Evolutionary conservation across 1,140 invertebrate species (phyloP), one percentile per base, ranked within the genome.

Genomic region (Whitmania pigra): DNA sequence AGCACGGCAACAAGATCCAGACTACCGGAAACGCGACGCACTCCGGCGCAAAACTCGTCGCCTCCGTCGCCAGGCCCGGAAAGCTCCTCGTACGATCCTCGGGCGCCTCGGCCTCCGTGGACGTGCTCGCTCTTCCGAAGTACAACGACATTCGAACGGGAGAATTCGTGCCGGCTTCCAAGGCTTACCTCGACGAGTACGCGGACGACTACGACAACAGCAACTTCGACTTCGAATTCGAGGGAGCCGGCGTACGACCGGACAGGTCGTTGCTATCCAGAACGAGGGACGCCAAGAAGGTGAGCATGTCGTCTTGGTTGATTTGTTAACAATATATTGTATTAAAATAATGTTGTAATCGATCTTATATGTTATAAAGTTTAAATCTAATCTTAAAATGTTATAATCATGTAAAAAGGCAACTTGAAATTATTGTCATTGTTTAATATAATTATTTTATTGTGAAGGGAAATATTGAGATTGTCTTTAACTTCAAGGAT

Each of bases 91-190:
- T 63, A 22, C 57, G 57, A 25, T 31, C 22, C 11, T 63, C 57
- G 11, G 11, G 9, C 22, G 6, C 13, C 2, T 4, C 57, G 29
- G 57, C 57, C 6, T 25, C 29, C 15, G 29, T 25, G 22, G 29
- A 63, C 57, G 57, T 31, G 6, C 22, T 25, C 20, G 11, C 22
- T 20, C 57, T 63, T n/a, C 31, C 69, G 6, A 49, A 31, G 43
- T 70, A 70, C 69, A 70, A 49, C 69, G 69, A 70, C 69, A 53
- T 70, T 22, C 40, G 31, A 53, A 43, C 20, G 1, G 69, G 69
- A 1, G 69, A 70, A 9, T 70, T 70, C 22, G 43, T 53, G 20
- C 69, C 69, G 5, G 53, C 57, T 63, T 63, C 57, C 4, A 22
- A 63, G 22, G 57, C 11, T 18, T 31, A 25, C 57, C 57, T 63